Evolutionary conservation across 2,888 invertebrate genomes (phyloP).

Genomic region (Patella ulyssiponensis): DNA sequence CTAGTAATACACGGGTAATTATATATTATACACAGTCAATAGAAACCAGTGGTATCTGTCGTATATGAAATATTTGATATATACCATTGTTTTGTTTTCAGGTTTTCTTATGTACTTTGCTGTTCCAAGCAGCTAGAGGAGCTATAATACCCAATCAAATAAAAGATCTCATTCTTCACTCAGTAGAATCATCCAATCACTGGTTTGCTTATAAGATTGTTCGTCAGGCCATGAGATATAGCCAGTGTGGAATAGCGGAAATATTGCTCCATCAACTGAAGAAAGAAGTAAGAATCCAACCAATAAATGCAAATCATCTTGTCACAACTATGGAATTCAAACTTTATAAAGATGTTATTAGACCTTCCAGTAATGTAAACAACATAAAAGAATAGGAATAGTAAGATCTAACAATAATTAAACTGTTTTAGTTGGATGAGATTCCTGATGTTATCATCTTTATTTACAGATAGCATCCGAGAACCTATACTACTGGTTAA

Average conservation of each 20-base stretch:
- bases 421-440: no score
- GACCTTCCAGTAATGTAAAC: no score
- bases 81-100: conserved; percentile 31
- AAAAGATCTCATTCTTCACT: conserved; percentile 44
- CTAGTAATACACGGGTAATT: no score
- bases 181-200: conserved; percentile 76
- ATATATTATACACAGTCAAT: no score
- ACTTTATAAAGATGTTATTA: no score
- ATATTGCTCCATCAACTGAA: conserved; percentile 78
- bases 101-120: conserved; percentile 85
- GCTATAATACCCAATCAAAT: conserved; percentile 49
- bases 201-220: conserved; percentile 84
- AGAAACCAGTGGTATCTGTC: no score
- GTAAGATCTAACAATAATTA: no score
- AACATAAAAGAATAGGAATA: no score
- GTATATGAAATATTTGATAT: no score
- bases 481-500: conserved; percentile 89
- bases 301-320: no score
- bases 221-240: conserved; percentile 86
- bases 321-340: no score
- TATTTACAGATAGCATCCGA: conserved; percentile 82
- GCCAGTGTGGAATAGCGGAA: conserved; percentile 83
- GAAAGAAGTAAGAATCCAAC: conserved; percentile 67
- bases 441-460: background rate
- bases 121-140: conserved; percentile 80